Percentiles rank a stretch among this genome's conserved stretches.
Conservation (phyloP, 2,888 invertebrate species). For the Cantharis flavilabris region DNA sequence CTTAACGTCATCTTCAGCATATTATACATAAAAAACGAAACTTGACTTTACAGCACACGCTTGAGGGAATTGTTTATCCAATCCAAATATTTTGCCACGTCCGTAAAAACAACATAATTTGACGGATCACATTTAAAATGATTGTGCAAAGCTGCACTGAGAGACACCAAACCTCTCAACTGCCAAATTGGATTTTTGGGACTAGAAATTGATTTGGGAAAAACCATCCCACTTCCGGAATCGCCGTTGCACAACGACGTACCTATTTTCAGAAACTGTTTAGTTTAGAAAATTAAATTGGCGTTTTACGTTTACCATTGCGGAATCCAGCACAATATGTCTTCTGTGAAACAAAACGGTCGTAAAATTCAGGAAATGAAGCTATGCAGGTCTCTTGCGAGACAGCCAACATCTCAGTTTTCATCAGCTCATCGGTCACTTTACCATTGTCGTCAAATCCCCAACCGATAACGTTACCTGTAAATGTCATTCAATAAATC, state of each 20-base stretch:
- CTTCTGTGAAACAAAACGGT: conserved; percentile 61
- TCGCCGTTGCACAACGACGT: conserved; percentile 62
- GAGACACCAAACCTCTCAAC: conserved; percentile 60
- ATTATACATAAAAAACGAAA: no score
- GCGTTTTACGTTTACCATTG: conserved; percentile 50
- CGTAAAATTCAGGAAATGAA: conserved; percentile 65
- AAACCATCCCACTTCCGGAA: conserved; percentile 55
- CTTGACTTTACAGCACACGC: no score
- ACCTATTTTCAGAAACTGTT: conserved; percentile 46
- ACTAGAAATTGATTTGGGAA: conserved; percentile 43
- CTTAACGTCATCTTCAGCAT: no score
- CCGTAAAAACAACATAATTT: conserved; percentile 66
- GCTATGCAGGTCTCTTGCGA: conserved; percentile 64
- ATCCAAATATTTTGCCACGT: conserved; percentile 61
- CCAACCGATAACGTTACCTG: conserved; percentile 53
- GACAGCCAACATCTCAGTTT: conserved; percentile 65
- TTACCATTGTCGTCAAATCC: conserved; percentile 64
- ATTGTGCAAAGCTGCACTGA: conserved; percentile 63
- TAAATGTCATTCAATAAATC: neutral
- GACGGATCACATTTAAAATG: conserved; percentile 63
- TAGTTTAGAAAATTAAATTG: neutral
- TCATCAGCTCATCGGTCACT: conserved; percentile 62
- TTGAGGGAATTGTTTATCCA: conserved; percentile 51
- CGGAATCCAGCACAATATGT: conserved; percentile 59
- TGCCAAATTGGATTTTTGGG: conserved; percentile 45